Evolutionary conservation across 2,888 invertebrate genomes (phyloP).

Genomic region (Synergus itoensis): DNA sequence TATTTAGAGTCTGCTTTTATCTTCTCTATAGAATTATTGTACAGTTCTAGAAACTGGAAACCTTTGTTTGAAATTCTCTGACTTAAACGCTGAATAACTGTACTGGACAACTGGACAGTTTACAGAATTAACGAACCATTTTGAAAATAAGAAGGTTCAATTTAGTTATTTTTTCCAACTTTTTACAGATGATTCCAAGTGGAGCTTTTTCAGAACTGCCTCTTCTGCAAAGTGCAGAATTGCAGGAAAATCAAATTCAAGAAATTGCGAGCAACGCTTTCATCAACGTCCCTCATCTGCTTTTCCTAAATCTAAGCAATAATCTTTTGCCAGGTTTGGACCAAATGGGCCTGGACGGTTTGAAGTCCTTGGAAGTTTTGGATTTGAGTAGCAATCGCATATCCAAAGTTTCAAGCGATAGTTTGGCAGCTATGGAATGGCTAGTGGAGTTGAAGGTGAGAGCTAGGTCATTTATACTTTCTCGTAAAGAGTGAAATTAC

Average conservation of each 20-base stretch:
- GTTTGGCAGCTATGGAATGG: conserved; percentile 89
- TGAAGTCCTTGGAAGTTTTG: conserved; percentile 90
- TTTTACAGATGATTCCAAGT: conserved; percentile 81
- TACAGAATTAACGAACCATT: conserved; percentile 32
- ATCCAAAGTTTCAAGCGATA: conserved; percentile 82
- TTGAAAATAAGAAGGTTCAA: neutral
- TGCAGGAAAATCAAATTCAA: conserved; percentile 89
- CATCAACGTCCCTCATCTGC: conserved; percentile 86
- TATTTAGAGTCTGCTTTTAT: neutral
- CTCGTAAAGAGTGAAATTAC: conserved; percentile 71
- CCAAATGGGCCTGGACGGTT: conserved; percentile 85
- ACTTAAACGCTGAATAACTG: conserved; percentile 22
- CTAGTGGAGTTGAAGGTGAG: conserved; percentile 88
- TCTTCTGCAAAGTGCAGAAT: conserved; percentile 85
- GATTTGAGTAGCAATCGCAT: conserved; percentile 91
- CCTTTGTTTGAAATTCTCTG: neutral
- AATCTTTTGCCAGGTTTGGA: conserved; percentile 88
- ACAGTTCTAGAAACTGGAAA: neutral
- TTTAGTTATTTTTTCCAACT: neutral
- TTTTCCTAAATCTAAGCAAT: conserved; percentile 90
- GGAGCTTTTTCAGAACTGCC: conserved; percentile 88
- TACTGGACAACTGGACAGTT: conserved; percentile 29
- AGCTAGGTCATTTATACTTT: conserved; percentile 61
- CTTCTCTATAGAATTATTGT: neutral
- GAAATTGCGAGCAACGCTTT: conserved; percentile 88